phyloP scores from a whole-genome alignment of 2,888 invertebrate genomes.

The Bhutanitis thaidina region DNA sequence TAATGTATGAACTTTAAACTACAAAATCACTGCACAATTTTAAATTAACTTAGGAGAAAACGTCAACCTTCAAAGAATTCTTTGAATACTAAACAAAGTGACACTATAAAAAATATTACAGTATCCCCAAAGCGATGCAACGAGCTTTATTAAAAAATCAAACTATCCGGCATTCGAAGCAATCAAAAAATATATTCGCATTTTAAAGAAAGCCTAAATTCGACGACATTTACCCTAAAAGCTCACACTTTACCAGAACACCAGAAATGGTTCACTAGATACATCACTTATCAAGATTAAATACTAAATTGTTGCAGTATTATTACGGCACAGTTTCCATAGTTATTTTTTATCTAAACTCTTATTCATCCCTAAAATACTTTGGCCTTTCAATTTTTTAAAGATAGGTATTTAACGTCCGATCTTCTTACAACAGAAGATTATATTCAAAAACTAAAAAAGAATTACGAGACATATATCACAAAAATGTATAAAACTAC shows the following conservation, averaged over 20 bases:
- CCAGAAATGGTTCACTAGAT: slow-evolving; percentile 48
- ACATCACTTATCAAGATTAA: slow-evolving; percentile 36
- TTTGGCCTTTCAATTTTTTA: not conserved
- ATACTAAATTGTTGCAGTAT: slow-evolving; percentile 29
- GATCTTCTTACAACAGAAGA: slow-evolving; percentile 60
- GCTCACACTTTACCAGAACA: slow-evolving; percentile 63
- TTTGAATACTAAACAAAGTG: no score
- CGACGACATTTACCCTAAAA: slow-evolving; percentile 63
- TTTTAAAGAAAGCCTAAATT: no score
- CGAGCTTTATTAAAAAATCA: no score
- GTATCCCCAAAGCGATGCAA: no score
- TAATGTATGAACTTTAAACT: slow-evolving; percentile 5
- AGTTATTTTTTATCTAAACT: slow-evolving; percentile 23
- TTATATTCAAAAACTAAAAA: slow-evolving; percentile 21
- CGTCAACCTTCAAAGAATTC: no score
- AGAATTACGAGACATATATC: slow-evolving; percentile 27
- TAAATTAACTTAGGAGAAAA: no score
- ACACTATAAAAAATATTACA: no score
- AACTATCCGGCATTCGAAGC: no score
- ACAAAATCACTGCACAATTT: not conserved
- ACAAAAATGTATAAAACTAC: slow-evolving; percentile 26
- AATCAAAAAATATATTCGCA: no score
- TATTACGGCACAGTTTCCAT: slow-evolving; percentile 18
- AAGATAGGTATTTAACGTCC: slow-evolving; percentile 13
- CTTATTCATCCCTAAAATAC: slow-evolving; percentile 42